Base-by-base conservation (phyloP, 2,888 invertebrate species). In the Lobophora halterata region DNA sequence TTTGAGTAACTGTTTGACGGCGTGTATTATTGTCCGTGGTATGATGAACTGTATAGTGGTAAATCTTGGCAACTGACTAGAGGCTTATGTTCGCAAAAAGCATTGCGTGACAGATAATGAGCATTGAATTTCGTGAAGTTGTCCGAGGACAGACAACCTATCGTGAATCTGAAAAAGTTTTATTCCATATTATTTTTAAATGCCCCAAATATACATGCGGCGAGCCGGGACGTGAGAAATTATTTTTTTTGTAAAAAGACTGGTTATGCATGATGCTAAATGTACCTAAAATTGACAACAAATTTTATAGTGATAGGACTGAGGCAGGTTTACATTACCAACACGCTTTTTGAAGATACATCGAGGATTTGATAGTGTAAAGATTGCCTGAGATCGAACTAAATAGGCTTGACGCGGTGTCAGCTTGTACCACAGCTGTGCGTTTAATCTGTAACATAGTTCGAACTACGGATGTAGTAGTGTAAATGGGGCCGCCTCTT, bases 401-500 rank as follows among this genome's bases (percentile, higher is more conserved):
- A 36, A 20, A 17, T 27, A n/a, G 32, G 26, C 26, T 23, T 13
- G 7, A 21, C 27, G 25, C 23, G 24, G 32, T 33, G 11, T 32
- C 9, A 13, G 12, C 19, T 31, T 3, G 21, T n/a, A 20, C 6
- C 14, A 14, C 10, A 8, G 18, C 25, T 18, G 23, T 17, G 29
- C 31, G 33, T 38, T 34, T 10, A 16, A 19, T 32, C 30, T 45
- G 38, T 45, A 38, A 36, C 37, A 26, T 44, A 29, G 36, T 32
- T 39, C 35, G 38, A 36, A 30, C 16, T 29, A 29, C 32, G 21
- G 24, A 41, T 11, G 61, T 71, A 71, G 58, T 70, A 77, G 67
- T 68, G 72, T 67, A 79, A 81, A 75, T 76, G 83, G 77, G 81
- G 81, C 86, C 86, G 86, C 83, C 85, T 86, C 75, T 79, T 70